These are phyloP conservation scores for Galerucella calmariensis DNA, from an alignment of 2,888 invertebrate genomes.

Conservation along the genomic window DNA sequence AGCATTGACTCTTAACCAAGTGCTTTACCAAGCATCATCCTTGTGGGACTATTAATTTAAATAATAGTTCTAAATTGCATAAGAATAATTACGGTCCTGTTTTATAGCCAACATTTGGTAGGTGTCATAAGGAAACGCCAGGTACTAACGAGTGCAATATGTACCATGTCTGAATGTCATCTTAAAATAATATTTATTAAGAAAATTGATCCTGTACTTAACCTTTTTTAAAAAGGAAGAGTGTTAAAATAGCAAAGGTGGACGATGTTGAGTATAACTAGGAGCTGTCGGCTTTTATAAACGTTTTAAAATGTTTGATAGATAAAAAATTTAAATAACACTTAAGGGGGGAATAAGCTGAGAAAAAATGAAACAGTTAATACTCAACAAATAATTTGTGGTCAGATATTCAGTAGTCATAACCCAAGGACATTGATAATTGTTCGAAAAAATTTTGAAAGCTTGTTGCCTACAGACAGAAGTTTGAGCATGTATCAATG, in stretches of 20 bases:
- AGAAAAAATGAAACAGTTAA: too few species aligned
- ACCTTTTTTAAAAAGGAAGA: constrained; percentile 37
- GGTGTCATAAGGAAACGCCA: neutral
- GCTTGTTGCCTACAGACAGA: too few species aligned
- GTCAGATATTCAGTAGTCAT: too few species aligned
- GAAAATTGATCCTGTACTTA: constrained; percentile 41
- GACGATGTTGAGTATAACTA: neutral
- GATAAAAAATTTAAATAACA: neutral
- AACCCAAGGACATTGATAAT: too few species aligned
- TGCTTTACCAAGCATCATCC: too few species aligned
- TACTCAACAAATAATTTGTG: too few species aligned
- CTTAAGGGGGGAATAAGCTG: too few species aligned
- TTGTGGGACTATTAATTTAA: too few species aligned
- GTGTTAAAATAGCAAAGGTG: constrained; percentile 26
- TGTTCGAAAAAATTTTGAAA: too few species aligned
- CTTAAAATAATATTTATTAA: constrained; percentile 41
- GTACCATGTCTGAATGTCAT: constrained; percentile 32
- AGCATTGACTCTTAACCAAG: too few species aligned
- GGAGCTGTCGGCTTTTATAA: constrained; percentile 4
- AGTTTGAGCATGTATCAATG: too few species aligned
- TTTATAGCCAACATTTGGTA: neutral
- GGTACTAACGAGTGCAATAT: constrained; percentile 11
- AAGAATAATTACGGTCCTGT: neutral
- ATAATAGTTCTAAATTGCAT: too few species aligned
- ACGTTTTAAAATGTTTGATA: constrained; percentile 4